phyloP scores from a whole-genome alignment of 2,888 invertebrate genomes.

The Ornithoptera alexandrae region DNA sequence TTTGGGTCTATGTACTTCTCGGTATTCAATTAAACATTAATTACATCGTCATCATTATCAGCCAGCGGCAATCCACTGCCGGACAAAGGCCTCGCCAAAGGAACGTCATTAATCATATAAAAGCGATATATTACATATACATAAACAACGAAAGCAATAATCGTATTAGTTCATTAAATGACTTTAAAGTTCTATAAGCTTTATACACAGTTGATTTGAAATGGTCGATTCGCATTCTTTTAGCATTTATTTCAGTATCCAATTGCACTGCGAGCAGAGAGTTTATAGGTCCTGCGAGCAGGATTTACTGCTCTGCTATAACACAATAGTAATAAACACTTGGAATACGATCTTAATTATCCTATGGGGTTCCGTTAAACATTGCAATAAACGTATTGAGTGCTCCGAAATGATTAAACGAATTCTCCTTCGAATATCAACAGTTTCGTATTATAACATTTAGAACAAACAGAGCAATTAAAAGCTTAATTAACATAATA shows the following conservation, averaged over 20 bases:
- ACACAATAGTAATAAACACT: slow-evolving; percentile 60
- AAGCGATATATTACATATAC: too few relatives aligned
- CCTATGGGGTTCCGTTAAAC: slow-evolving; percentile 47
- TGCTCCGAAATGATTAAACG: slow-evolving; percentile 16
- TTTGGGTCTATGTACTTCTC: too few relatives aligned
- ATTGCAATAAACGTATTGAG: slow-evolving; percentile 36
- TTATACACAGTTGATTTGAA: slow-evolving; percentile 33
- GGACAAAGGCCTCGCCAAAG: too few relatives aligned
- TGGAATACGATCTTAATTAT: slow-evolving; percentile 56
- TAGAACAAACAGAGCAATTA: too few relatives aligned
- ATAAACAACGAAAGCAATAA: too few relatives aligned
- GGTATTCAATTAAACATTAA: too few relatives aligned
- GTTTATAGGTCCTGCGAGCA: slow-evolving; percentile 62
- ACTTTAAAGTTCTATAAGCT: background rate
- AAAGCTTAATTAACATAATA: too few relatives aligned
- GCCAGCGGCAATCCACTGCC: too few relatives aligned
- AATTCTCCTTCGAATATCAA: background rate
- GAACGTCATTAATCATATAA: too few relatives aligned
- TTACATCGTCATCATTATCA: too few relatives aligned
- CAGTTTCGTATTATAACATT: too few relatives aligned
- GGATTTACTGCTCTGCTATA: slow-evolving; percentile 56
- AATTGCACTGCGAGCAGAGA: slow-evolving; percentile 44
- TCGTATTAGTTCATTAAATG: slow-evolving; percentile 1
- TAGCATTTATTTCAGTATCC: slow-evolving; percentile 32
- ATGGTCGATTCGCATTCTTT: slow-evolving; percentile 31